These are phyloP conservation scores for Mormyrops boulengeri DNA, from an alignment of 2,797 vertebrate species.

Conservation along the genomic window DNA sequence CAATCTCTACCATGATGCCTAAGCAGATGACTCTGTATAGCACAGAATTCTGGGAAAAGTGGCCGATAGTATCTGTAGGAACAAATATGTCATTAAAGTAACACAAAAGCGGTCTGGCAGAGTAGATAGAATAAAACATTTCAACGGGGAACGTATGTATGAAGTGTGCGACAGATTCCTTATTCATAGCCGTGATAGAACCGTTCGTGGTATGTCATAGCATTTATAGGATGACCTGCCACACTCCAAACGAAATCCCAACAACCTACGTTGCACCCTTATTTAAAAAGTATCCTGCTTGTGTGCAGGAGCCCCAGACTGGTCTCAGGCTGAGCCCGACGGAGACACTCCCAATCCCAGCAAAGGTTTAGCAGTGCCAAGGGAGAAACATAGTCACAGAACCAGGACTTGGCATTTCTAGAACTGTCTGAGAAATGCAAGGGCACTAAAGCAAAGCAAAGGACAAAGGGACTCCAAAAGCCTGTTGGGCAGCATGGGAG, in stretches of 20 bases:
- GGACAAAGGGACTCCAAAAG: constrained; percentile 35
- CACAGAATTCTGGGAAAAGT: constrained; percentile 49
- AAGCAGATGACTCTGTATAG: constrained; percentile 49
- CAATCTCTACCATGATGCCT: constrained; percentile 41
- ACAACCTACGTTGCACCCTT: background rate
- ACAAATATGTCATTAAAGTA: background rate
- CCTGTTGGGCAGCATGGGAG: constrained; percentile 25
- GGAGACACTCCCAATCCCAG: constrained; percentile 10
- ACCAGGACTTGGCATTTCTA: constrained; percentile 16
- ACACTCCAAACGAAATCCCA: background rate
- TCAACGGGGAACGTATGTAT: background rate
- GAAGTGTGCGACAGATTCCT: background rate
- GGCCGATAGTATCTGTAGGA: constrained; percentile 41
- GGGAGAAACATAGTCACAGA: background rate
- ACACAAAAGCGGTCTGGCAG: background rate
- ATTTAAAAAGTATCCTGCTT: background rate
- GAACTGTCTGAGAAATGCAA: constrained; percentile 23
- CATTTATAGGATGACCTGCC: background rate
- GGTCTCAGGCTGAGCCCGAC: background rate
- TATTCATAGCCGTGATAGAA: background rate
- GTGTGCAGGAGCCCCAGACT: background rate
- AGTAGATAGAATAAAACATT: background rate
- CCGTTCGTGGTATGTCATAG: background rate
- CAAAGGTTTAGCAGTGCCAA: background rate
- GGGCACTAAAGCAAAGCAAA: constrained; percentile 10